Base-by-base conservation (phyloP, 2,888 invertebrate species). In the Cerastis rubricosa region DNA sequence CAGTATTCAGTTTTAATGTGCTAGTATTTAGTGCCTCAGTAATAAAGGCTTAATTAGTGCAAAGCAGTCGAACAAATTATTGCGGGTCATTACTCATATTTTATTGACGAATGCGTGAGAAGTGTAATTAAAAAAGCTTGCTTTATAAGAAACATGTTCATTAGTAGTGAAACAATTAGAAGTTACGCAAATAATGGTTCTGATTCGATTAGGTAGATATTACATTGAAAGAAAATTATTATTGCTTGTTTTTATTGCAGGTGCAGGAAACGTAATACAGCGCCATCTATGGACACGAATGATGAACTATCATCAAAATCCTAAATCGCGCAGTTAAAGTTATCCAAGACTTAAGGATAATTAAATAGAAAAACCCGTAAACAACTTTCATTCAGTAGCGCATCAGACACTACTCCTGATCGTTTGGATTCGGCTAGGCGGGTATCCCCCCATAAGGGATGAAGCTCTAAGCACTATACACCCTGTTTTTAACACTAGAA, bases 41-140 rank as follows among this genome's bases (percentile, higher is more conserved):
- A 81, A 79, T 84, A 64, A 81, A 69, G 71, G 64, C 73, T 84
- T 81, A 86, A 80, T 70, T 80, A 74, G 57, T 68, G 59, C 78
- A 70, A 82, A 63, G 78, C 85, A 86, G 78, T 88, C 83, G 87
- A 85, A 89, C 89, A 89, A 90, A 89, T 90, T 83, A 89, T 89
- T 88, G 86, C 75, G 22, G 69, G 71, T 86, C 87, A 86, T 89
- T 87, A 88, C 64, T 77, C 78, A 78, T 74, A 80, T 84, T 86
- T 84, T 88, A 84, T 82, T 72, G 79, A 49, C 54, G 71, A 70
- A 80, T 73, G 64, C 78, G 80, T 87, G 81, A 84, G 85, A 87
- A 88, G 74, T 65, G 69, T 63, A 65, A 65, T 47, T 35, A 59
- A 22, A 74, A 75, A 64, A 57, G 47, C 29, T 57, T 57, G 59